These are phyloP conservation scores for Blastobasis adustella DNA, from an alignment of 2,888 invertebrate genomes.

Conservation along the genomic window DNA sequence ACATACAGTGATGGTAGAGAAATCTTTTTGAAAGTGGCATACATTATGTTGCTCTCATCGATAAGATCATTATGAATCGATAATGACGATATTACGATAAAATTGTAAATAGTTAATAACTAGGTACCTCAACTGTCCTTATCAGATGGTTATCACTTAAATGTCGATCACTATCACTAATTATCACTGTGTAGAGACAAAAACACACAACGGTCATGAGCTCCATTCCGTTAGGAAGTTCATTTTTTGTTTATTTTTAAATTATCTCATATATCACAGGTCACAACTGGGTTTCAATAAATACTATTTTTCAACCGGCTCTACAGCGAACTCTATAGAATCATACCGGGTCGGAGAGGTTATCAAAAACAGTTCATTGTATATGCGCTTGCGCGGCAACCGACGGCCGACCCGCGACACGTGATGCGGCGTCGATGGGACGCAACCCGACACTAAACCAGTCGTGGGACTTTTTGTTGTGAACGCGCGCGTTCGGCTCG, in stretches of 20 bases:
- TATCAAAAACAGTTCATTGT: slow-evolving; percentile 53
- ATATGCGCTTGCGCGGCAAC: slow-evolving; percentile 60
- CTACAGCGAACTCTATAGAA: slow-evolving; percentile 13
- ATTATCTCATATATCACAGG: slow-evolving; percentile 52
- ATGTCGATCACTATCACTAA: slow-evolving; percentile 67
- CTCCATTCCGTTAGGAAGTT: slow-evolving; percentile 65
- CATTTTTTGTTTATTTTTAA: slow-evolving; percentile 42
- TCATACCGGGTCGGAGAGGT: slow-evolving; percentile 30
- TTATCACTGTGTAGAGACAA: slow-evolving; percentile 62
- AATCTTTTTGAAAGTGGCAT: no score
- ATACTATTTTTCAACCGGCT: slow-evolving; percentile 17
- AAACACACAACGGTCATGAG: slow-evolving; percentile 67
- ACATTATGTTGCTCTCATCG: background rate
- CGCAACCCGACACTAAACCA: slow-evolving; percentile 75
- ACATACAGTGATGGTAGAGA: no score
- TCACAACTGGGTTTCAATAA: slow-evolving; percentile 30
- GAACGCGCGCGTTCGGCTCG: slow-evolving; percentile 57
- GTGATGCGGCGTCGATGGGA: slow-evolving; percentile 71
- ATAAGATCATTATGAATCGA: slow-evolving; percentile 8
- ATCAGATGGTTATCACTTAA: slow-evolving; percentile 54
- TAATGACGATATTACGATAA: background rate
- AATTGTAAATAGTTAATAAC: slow-evolving; percentile 16
- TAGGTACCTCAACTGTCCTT: slow-evolving; percentile 62
- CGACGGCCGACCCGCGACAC: slow-evolving; percentile 43
- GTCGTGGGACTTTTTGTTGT: slow-evolving; percentile 72